Percentiles rank a stretch among this genome's conserved stretches.
phyloP scores from a whole-genome alignment of 2,113 vertebrate species.

The Ctenodactylus gundi region DNA sequence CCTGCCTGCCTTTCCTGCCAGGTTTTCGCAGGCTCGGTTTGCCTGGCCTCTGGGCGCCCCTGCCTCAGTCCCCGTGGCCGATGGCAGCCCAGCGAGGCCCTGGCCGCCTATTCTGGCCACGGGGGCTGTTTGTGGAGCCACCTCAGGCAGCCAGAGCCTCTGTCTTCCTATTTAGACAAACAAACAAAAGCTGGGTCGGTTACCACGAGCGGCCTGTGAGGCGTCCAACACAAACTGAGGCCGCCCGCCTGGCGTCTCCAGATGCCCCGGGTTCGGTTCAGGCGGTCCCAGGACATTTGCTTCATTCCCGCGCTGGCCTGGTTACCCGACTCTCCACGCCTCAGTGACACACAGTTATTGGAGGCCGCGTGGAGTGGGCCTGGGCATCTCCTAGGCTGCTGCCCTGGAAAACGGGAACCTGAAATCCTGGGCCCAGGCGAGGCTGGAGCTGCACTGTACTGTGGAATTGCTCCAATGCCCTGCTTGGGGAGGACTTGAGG shows the following conservation, averaged over 20 bases:
- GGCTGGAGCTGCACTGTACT: neutral
- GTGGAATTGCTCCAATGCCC: neutral
- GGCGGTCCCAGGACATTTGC: conserved; percentile 21
- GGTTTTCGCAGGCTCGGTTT: rapidly evolving
- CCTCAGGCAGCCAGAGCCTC: conserved; percentile 39
- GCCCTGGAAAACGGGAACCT: neutral
- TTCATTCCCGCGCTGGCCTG: neutral
- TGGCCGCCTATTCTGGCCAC: neutral
- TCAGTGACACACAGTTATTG: neutral
- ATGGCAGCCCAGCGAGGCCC: neutral
- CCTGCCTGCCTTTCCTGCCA: neutral
- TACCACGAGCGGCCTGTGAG: conserved; percentile 40
- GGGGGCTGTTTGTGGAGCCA: conserved; percentile 52
- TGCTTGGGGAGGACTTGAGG: neutral
- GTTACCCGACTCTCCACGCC: neutral
- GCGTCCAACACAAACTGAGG: conserved; percentile 54
- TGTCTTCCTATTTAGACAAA: conserved; percentile 70
- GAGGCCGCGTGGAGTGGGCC: neutral
- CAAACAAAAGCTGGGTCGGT: conserved; percentile 67
- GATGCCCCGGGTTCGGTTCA: conserved; percentile 12
- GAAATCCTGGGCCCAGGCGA: rapidly evolving
- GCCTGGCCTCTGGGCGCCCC: neutral
- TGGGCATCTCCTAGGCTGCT: neutral
- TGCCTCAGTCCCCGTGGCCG: neutral
- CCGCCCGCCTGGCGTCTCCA: conserved; percentile 33